A percentile compares a stretch with the other conserved stretches of the same genome.
These are phyloP conservation scores for Prietella phreatophila DNA, from an alignment of 2,113 vertebrate genomes.

Conservation along the genomic window DNA sequence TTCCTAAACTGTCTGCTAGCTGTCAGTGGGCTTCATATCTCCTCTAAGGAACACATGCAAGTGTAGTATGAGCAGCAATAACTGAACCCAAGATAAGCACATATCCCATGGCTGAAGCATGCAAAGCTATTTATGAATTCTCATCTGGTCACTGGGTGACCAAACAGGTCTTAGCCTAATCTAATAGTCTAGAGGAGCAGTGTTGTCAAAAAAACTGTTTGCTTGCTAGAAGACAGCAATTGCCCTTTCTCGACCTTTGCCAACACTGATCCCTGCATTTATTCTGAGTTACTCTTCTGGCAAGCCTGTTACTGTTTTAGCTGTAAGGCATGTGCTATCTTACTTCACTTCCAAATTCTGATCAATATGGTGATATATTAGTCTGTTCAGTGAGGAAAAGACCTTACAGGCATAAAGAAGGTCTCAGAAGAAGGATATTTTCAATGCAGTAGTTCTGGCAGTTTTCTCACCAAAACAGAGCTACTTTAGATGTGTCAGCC, in stretches of 20 bases:
- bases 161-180: conserved; percentile 44
- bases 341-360: conserved; percentile 33
- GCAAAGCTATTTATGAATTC: conserved; percentile 40
- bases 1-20: background rate
- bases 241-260: conserved; percentile 53
- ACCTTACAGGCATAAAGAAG: conserved; percentile 35
- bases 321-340: conserved; percentile 46
- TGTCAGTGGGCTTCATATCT: background rate
- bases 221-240: conserved; percentile 50
- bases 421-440: conserved; percentile 16
- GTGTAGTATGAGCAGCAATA: background rate
- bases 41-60: background rate
- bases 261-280: conserved; percentile 47
- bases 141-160: conserved; percentile 25
- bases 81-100: conserved; percentile 16
- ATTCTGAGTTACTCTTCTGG: conserved; percentile 34
- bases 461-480: background rate
- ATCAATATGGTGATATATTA: conserved; percentile 45
- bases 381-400: conserved; percentile 38
- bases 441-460: conserved; percentile 11
- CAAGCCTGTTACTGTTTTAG: conserved; percentile 38
- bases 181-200: conserved; percentile 42
- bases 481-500: background rate
- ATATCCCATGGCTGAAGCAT: conserved; percentile 15
- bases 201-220: conserved; percentile 43